Evolutionary conservation across 2,888 invertebrate species (phyloP).

Genomic region (Mesoligia furuncula): DNA sequence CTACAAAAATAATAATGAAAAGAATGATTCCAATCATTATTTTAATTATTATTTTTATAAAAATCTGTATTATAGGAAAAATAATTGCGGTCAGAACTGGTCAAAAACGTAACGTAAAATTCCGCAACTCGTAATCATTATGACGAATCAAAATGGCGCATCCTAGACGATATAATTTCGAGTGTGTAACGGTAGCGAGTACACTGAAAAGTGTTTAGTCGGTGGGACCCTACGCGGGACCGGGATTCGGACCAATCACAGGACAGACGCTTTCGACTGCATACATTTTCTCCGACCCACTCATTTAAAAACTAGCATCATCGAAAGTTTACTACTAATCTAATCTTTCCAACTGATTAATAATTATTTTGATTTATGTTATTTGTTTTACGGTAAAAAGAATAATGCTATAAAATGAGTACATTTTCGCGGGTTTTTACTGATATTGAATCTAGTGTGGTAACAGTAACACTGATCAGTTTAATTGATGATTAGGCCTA

Average conservation of each 20-base stretch:
- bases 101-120: slow-evolving; percentile 28
- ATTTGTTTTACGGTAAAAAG: background rate
- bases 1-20: background rate
- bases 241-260: slow-evolving; percentile 68
- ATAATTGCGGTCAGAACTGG: background rate
- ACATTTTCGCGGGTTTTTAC: slow-evolving; percentile 36
- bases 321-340: slow-evolving; percentile 26
- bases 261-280: slow-evolving; percentile 49
- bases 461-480: slow-evolving; percentile 38
- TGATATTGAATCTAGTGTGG: slow-evolving; percentile 3
- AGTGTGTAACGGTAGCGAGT: slow-evolving; percentile 64
- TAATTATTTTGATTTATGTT: slow-evolving; percentile 22
- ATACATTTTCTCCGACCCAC: slow-evolving; percentile 43
- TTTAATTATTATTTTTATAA: background rate
- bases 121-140: slow-evolving; percentile 51
- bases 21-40: background rate
- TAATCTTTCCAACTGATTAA: slow-evolving; percentile 19
- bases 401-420: background rate
- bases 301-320: slow-evolving; percentile 14
- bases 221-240: slow-evolving; percentile 68
- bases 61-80: background rate
- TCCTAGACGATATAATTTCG: slow-evolving; percentile 66
- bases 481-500: slow-evolving; percentile 32
- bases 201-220: slow-evolving; percentile 60
- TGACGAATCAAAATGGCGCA: slow-evolving; percentile 75